Conservation (phyloP, 2,113 vertebrate genomes). For the Microtus richardsoni region DNA sequence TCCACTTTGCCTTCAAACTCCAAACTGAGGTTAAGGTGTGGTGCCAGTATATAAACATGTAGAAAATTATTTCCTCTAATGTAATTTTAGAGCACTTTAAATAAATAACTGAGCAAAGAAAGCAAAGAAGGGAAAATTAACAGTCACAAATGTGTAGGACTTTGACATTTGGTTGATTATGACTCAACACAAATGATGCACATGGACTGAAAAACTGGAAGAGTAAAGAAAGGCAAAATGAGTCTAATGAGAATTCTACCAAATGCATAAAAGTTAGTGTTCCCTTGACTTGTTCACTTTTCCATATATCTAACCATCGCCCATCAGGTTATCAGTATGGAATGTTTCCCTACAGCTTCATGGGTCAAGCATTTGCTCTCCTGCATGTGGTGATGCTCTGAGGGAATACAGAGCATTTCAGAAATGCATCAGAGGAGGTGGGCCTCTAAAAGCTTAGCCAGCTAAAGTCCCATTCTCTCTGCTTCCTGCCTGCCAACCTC, state of each 20-base stretch:
- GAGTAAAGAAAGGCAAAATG: neutral
- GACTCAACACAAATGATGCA: neutral
- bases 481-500: neutral
- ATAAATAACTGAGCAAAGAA: neutral
- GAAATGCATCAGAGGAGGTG: neutral
- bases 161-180: neutral
- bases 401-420: neutral
- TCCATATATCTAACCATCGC: neutral
- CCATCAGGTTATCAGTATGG: neutral
- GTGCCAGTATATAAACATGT: neutral
- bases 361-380: neutral
- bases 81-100: neutral
- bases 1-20: neutral
- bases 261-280: neutral
- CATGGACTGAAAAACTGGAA: neutral
- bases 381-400: neutral
- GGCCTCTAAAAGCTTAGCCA: neutral
- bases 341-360: neutral
- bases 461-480: neutral
- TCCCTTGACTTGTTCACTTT: neutral
- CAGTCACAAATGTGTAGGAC: neutral
- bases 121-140: neutral
- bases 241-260: neutral
- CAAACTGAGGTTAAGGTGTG: neutral
- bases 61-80: neutral